Base-by-base conservation (phyloP, 2,797 vertebrate genomes). In the Pseudomugil gertrudae region DNA sequence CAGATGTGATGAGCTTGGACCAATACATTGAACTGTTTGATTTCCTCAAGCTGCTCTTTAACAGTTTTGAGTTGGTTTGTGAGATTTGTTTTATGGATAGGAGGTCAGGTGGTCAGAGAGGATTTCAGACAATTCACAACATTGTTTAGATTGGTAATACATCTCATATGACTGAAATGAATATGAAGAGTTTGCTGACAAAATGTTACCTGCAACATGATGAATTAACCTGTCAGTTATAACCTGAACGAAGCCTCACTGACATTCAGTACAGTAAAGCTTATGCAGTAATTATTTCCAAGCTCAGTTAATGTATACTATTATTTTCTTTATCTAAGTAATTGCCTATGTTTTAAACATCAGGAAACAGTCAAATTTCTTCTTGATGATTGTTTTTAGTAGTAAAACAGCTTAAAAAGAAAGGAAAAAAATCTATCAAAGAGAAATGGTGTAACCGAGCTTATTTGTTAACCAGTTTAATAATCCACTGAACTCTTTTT, bases 401-500 rank as follows among this genome's bases (percentile, higher is more conserved):
- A 15, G 36, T 38, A 38, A 38, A 38, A 38, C 6, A 38, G 36
- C 36, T 50, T 52, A 38, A 26, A 19, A 55, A 29, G 60, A 17
- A 0, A 1, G 24, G 26, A 3, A 29, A 3, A 15, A 4, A 11
- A 62, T 8, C 51, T 29, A 26, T 59, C 27, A 33, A 17, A 11
- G 17, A 50, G 0, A 70, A 76, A 64, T 75, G 1, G 51, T 45
- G 67, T 43, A 60, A 72, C 8, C 58, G 17, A 38, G 47, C 66
- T 32, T 48, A 38, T 66, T 36, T 32, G 51, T 10, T 1, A 14
- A 21, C 57, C 38, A 59, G 45, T 57, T 33, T 13, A 56, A 72
- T 54, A 57, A 59, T 29, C 59, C 38, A 51, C 56, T n/a, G 6
- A 64, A 57, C 63, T 72, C 15, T 21, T 63, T 72, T 78, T 58